Conservation (phyloP, 2,113 vertebrate genomes). For the Crocuta crocuta region DNA sequence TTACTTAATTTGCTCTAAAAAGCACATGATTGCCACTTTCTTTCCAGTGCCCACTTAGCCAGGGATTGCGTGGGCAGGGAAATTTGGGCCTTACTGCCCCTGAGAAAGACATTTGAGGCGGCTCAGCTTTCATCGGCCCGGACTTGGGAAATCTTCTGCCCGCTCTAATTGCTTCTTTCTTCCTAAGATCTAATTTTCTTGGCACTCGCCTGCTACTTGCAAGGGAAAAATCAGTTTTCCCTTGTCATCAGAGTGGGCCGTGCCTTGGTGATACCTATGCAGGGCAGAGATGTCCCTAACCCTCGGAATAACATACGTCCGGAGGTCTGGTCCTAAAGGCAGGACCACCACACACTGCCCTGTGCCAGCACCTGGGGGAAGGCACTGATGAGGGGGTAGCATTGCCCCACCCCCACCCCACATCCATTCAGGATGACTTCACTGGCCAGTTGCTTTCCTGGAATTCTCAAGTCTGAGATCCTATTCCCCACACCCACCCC, state of each 20-base stretch:
- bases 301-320: not conserved
- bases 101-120: not conserved
- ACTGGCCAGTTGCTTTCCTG: not conserved
- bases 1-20: conserved; percentile 16
- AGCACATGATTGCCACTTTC: not conserved
- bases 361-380: not conserved
- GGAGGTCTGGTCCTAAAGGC: not conserved
- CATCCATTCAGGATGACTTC: not conserved
- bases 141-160: not conserved
- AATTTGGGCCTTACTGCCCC: not conserved
- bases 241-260: not conserved
- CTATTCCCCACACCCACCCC: not conserved
- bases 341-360: not conserved
- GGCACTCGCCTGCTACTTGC: not conserved
- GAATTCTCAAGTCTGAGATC: not conserved
- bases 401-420: not conserved
- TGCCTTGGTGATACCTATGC: not conserved
- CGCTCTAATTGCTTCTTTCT: conserved; percentile 33
- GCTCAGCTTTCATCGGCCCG: not conserved
- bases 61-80: not conserved
- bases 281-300: not conserved
- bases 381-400: not conserved
- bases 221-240: not conserved
- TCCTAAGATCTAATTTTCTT: conserved; percentile 32
- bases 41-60: not conserved